Evolutionary conservation across 1,140 invertebrate species (phyloP).

Genomic region (Nilaparvata lugens): DNA sequence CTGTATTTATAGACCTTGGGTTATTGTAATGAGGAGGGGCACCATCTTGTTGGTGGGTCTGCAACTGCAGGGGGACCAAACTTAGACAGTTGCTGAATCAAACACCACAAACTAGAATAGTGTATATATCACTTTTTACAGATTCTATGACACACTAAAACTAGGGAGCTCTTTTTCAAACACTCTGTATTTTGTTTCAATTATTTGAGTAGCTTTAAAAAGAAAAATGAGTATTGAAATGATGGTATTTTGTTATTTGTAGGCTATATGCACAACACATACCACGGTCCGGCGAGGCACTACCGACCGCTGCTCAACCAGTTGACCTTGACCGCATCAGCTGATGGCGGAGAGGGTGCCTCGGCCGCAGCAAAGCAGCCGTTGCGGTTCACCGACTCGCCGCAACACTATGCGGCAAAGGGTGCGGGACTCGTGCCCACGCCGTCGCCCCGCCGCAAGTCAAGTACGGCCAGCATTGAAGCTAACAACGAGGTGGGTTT

Average conservation of each 20-base stretch:
- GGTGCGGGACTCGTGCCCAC: slow-evolving; percentile 40
- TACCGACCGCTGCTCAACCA: slow-evolving; percentile 56
- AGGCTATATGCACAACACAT: slow-evolving; percentile 76
- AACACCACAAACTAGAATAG: no score
- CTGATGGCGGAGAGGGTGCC: slow-evolving; percentile 20
- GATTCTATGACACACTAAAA: no score
- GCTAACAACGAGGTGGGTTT: slow-evolving; percentile 39
- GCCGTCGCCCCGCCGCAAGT: slow-evolving; percentile 57
- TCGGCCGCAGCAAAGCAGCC: slow-evolving; percentile 38
- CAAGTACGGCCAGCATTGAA: slow-evolving; percentile 51
- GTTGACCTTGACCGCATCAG: slow-evolving; percentile 30
- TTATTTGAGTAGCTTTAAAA: not conserved
- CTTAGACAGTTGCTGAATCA: no score
- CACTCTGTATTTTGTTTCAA: no score
- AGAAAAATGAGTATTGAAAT: not conserved
- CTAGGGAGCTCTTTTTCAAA: no score
- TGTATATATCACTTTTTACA: no score
- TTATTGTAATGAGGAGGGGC: no score
- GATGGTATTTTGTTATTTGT: not conserved
- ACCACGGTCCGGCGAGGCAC: slow-evolving; percentile 73
- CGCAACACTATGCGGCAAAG: slow-evolving; percentile 48
- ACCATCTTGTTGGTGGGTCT: no score
- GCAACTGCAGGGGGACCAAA: no score
- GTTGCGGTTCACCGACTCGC: slow-evolving; percentile 65
- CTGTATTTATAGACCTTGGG: no score